Evolutionary conservation across 2,888 invertebrate species (phyloP).

Genomic region (Chalcis sispes): DNA sequence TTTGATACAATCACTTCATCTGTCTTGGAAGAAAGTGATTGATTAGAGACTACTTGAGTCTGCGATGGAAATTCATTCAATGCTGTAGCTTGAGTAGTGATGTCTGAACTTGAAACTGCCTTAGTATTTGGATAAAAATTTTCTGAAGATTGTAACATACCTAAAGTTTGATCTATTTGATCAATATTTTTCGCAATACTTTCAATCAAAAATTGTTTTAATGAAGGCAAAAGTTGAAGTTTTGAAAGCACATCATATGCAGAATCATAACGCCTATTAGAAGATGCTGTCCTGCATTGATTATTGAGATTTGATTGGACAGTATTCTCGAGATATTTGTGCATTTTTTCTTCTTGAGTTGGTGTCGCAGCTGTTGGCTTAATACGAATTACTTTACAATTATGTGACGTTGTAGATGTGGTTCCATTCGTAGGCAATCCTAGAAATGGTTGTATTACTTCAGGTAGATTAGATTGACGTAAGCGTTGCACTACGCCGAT

Average conservation of each 20-base stretch:
- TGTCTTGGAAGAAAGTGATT: conserved; percentile 2
- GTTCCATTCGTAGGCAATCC: conserved; percentile 25
- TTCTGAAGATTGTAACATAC: conserved; percentile 36
- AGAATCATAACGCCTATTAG: conserved; percentile 28
- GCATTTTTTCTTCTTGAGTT: conserved; percentile 31
- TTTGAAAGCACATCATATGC: not conserved
- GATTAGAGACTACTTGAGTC: too few species aligned
- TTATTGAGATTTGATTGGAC: conserved; percentile 43
- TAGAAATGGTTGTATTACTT: conserved; percentile 34
- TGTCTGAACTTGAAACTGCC: too few species aligned
- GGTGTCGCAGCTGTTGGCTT: conserved; percentile 28
- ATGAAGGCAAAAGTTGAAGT: not conserved
- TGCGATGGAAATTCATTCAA: too few species aligned
- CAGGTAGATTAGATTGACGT: conserved; percentile 8
- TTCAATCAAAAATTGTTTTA: conserved; percentile 31
- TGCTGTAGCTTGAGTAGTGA: too few species aligned
- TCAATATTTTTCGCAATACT: conserved; percentile 46
- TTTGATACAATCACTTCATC: conserved; percentile 55
- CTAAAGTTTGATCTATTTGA: conserved; percentile 25
- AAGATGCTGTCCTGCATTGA: conserved; percentile 32
- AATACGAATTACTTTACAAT: conserved; percentile 33
- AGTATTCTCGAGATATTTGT: conserved; percentile 3
- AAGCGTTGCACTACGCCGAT: conserved; percentile 29
- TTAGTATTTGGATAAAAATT: too few species aligned
- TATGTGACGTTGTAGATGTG: not conserved